phyloP scores from a whole-genome alignment of 1,140 invertebrate species.

The Bilobella aurantiaca region DNA sequence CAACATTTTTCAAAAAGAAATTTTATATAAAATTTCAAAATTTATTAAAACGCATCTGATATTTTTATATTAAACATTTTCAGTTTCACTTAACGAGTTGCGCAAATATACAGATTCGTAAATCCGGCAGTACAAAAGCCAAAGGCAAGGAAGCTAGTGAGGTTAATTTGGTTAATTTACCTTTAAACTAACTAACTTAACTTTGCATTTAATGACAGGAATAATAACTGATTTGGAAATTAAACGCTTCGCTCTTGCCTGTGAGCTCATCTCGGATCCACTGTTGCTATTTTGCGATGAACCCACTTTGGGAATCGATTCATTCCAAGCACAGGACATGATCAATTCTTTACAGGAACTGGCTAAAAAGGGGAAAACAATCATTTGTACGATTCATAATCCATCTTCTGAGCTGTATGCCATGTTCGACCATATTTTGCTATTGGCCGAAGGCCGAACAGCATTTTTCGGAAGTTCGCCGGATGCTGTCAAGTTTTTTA shows the following conservation, averaged over 20 bases:
- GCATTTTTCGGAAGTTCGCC: conserved; percentile 74
- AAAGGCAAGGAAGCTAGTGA: no score
- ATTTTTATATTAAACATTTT: no score
- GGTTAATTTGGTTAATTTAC: background rate
- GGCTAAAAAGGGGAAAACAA: conserved; percentile 45
- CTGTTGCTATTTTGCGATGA: conserved; percentile 94
- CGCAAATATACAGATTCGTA: conserved; percentile 73
- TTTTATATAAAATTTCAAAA: background rate
- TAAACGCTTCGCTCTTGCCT: conserved; percentile 50
- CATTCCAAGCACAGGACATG: conserved; percentile 79
- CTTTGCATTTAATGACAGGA: no score
- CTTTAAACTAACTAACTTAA: background rate
- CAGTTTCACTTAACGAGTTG: conserved; percentile 56
- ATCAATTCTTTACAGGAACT: conserved; percentile 68
- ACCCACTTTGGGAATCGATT: conserved; percentile 80
- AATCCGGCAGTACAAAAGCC: conserved; percentile 58
- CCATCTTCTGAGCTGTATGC: conserved; percentile 69
- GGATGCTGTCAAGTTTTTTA: conserved; percentile 71
- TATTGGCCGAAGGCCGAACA: conserved; percentile 84
- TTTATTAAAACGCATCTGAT: no score
- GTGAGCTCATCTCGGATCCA: conserved; percentile 69
- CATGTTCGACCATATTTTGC: conserved; percentile 78
- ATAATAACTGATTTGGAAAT: conserved; percentile 93
- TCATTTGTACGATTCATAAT: conserved; percentile 37
- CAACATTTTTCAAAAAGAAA: conserved; percentile 11